These are phyloP conservation scores for Hyposoter didymator DNA, from an alignment of 2,888 invertebrate species.

Conservation along the genomic window DNA sequence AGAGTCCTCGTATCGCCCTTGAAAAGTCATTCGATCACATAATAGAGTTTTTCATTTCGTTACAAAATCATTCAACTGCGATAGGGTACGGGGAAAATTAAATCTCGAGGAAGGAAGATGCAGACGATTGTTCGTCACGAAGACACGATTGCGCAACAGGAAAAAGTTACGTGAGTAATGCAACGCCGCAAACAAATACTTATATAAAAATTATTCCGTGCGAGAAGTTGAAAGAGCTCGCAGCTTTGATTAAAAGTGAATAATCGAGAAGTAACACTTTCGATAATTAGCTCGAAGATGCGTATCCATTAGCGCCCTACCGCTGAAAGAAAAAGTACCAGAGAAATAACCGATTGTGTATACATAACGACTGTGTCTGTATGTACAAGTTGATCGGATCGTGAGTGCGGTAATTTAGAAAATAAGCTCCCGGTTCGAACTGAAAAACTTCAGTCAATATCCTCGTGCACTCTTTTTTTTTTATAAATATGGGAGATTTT, in stretches of 20 bases:
- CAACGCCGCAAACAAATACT: slow-evolving; percentile 19
- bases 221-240: slow-evolving; percentile 9
- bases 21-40: background rate
- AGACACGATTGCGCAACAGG: slow-evolving; percentile 47
- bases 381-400: background rate
- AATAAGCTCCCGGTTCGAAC: background rate
- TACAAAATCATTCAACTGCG: background rate
- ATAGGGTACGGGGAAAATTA: slow-evolving; percentile 3
- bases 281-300: slow-evolving; percentile 49
- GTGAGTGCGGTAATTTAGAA: background rate
- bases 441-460: background rate
- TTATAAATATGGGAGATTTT: background rate
- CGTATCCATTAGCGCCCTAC: slow-evolving; percentile 53
- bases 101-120: background rate
- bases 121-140: slow-evolving; percentile 6
- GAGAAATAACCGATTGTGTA: background rate
- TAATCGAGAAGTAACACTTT: slow-evolving; percentile 57
- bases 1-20: background rate
- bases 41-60: background rate
- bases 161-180: slow-evolving; percentile 1
- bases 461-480: background rate
- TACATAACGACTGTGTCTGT: background rate
- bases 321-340: slow-evolving; percentile 62
- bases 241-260: background rate
- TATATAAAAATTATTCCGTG: slow-evolving; percentile 1